These are phyloP conservation scores for Zaprionus kolodkinae DNA, from an alignment of 1,140 invertebrate genomes.

Conservation along the genomic window DNA sequence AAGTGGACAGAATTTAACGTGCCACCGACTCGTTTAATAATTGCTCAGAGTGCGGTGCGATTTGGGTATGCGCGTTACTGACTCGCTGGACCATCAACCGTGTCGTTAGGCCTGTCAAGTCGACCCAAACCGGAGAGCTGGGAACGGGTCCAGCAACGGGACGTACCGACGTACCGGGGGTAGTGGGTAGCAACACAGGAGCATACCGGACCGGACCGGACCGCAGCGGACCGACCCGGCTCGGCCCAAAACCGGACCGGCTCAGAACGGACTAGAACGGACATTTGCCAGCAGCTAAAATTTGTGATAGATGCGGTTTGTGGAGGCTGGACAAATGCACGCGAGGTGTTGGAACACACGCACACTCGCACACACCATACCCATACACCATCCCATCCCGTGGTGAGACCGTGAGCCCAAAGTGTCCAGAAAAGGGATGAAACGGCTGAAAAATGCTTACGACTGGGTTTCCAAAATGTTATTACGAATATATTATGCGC, in stretches of 20 bases:
- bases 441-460: constrained; percentile 81
- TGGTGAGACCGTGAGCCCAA: constrained; percentile 63
- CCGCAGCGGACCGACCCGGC: constrained; percentile 49
- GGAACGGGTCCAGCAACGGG: constrained; percentile 44
- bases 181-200: no score
- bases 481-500: constrained; percentile 78
- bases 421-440: constrained; percentile 83
- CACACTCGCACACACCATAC: constrained; percentile 18
- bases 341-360: constrained; percentile 70
- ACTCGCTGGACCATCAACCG: constrained; percentile 54
- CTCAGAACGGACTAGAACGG: constrained; percentile 42
- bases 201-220: constrained; percentile 40
- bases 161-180: not conserved
- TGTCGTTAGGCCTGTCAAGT: constrained; percentile 75
- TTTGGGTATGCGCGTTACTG: constrained; percentile 68
- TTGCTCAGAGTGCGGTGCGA: constrained; percentile 78
- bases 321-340: constrained; percentile 71
- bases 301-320: constrained; percentile 81
- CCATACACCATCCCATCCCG: constrained; percentile 31
- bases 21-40: constrained; percentile 82
- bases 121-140: constrained; percentile 62
- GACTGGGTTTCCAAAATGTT: constrained; percentile 78
- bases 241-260: constrained; percentile 23
- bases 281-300: constrained; percentile 67
- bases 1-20: constrained; percentile 83